phyloP scores from a whole-genome alignment of 2,797 vertebrate genomes.

The Iguana delicatissima region DNA sequence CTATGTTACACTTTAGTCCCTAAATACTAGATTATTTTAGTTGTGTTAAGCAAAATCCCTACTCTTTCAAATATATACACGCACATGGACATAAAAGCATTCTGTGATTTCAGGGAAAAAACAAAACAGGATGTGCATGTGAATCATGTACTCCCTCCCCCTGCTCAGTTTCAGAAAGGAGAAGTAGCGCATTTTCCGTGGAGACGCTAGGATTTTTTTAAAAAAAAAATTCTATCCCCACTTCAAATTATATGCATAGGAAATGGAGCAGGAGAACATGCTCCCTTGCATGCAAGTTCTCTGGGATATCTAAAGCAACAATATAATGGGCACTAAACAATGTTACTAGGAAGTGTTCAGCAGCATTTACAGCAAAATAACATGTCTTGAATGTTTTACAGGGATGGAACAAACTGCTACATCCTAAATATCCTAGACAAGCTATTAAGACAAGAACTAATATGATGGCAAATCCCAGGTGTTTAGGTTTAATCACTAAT shows the following conservation, averaged over 20 bases:
- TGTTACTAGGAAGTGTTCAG: background rate
- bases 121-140: background rate
- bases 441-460: background rate
- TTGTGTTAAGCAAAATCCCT: background rate
- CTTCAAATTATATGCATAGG: background rate
- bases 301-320: background rate
- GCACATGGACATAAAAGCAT: background rate
- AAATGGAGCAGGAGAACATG: background rate
- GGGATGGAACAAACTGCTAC: background rate
- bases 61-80: background rate
- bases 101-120: background rate
- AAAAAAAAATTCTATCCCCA: background rate
- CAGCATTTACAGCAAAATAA: background rate
- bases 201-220: background rate
- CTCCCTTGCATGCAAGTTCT: background rate
- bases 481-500: background rate
- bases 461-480: background rate
- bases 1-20: too few relatives aligned
- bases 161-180: background rate
- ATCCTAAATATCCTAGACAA: background rate
- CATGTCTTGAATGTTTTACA: background rate
- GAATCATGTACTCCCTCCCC: background rate
- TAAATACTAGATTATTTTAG: background rate
- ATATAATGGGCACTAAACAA: background rate
- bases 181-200: background rate